Percentiles rank a stretch among this genome's conserved stretches.
Evolutionary conservation across 2,888 invertebrate genomes (phyloP).

Genomic region (Orchesellides sinensis): DNA sequence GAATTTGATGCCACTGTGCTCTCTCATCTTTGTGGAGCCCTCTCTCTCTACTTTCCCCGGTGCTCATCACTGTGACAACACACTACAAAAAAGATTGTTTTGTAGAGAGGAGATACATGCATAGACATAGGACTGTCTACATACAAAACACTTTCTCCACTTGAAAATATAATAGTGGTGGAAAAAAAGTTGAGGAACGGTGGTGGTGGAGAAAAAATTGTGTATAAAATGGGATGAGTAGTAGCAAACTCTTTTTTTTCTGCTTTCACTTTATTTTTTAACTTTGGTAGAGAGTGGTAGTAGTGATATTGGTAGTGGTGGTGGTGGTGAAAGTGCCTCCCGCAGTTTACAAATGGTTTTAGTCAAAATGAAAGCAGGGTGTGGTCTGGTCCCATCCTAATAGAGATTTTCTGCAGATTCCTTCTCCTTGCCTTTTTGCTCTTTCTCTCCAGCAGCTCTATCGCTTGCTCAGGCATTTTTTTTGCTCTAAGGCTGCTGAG

Average conservation of each 20-base stretch:
- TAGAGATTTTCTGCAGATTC: slow-evolving; percentile 70
- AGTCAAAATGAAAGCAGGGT: slow-evolving; percentile 72
- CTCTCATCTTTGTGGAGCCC: not conserved
- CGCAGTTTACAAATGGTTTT: slow-evolving; percentile 72
- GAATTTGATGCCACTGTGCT: no score
- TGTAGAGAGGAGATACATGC: slow-evolving; percentile 20
- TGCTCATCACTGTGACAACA: slow-evolving; percentile 39
- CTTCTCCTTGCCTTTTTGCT: slow-evolving; percentile 36
- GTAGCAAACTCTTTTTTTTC: not conserved
- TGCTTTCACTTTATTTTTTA: no score
- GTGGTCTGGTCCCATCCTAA: slow-evolving; percentile 68
- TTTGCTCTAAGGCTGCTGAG: not conserved
- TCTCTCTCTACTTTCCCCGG: slow-evolving; percentile 9
- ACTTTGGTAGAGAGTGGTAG: not conserved
- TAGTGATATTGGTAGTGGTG: slow-evolving; percentile 18
- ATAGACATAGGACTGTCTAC: no score
- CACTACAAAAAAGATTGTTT: no score
- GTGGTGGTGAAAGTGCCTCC: slow-evolving; percentile 69
- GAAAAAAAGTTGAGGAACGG: slow-evolving; percentile 15
- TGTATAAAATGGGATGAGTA: slow-evolving; percentile 8
- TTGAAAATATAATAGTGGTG: no score
- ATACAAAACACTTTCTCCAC: no score
- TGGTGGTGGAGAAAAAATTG: slow-evolving; percentile 25
- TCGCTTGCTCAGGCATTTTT: slow-evolving; percentile 8
- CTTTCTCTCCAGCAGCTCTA: slow-evolving; percentile 37